A percentile compares a stretch with the other conserved stretches of the same genome.
Evolutionary conservation across 2,888 invertebrate genomes (phyloP).

Genomic region (Leptinotarsa juncta): DNA sequence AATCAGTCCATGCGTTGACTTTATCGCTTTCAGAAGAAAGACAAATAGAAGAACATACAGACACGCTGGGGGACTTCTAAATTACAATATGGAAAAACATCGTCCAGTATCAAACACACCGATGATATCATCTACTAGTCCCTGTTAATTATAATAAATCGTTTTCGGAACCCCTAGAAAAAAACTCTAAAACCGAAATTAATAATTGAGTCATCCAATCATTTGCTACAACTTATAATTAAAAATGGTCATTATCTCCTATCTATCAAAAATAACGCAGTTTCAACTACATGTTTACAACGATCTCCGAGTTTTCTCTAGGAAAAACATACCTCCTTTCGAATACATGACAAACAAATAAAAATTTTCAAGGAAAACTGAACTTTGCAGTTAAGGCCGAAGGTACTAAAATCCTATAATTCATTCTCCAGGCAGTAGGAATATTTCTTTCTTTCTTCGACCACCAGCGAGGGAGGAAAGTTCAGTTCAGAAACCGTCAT

Average conservation of each 20-base stretch:
- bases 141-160: slow-evolving; percentile 13
- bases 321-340: slow-evolving; percentile 11
- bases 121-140: background rate
- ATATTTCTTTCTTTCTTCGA: background rate
- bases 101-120: background rate
- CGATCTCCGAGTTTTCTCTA: slow-evolving; percentile 32
- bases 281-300: slow-evolving; percentile 40
- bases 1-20: too few relatives aligned
- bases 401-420: background rate
- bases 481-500: slow-evolving; percentile 64
- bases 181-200: slow-evolving; percentile 21
- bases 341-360: background rate
- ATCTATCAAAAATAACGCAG: slow-evolving; percentile 47
- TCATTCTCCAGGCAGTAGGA: background rate
- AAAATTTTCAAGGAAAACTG: slow-evolving; percentile 14
- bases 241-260: slow-evolving; percentile 39
- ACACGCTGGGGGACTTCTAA: too few relatives aligned
- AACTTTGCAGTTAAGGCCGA: background rate
- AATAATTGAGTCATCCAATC: slow-evolving; percentile 36
- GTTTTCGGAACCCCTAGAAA: background rate
- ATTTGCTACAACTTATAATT: slow-evolving; percentile 32
- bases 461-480: slow-evolving; percentile 47
- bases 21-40: too few relatives aligned
- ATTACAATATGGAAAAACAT: too few relatives aligned
- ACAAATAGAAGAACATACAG: too few relatives aligned